Evolutionary conservation across 92 coral and sea anemone genomes (phyloP), one percentile per base, ranked within the genome.

Genomic region (Palythoa grandis): DNA sequence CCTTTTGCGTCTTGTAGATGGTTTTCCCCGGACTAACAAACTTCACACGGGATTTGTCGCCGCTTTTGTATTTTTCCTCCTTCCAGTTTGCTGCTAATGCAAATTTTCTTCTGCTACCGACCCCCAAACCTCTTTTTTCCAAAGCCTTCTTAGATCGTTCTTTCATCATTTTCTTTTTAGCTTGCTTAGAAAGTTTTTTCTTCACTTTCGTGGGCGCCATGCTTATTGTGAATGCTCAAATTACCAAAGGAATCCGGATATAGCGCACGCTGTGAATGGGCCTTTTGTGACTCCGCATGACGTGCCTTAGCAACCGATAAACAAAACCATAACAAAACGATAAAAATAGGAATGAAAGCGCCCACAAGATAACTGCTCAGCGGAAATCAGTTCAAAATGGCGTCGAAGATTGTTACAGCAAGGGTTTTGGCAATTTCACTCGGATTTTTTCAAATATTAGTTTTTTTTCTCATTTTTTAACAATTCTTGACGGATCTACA

Each of bases 71-170:
- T 71, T 50, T 53, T 83, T 83, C 76, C 74, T 66, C 57, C 87
- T 47, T 67, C 77, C 87, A 69, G 82, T 83, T 83, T 68, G 65
- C 56, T 13, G 14, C 76, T 38, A 83, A 22, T 25, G 74, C 61
- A 20, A 83, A 67, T 19, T 83, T 83, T 50, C 12, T 29, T 69
- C 58, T 68, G 37, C 79, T 40, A 0, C 87, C 67, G 53, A 20
- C 39, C 79, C 87, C 87, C 63, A 83, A 83, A 82, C 48, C 86
- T 82, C 86, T 29, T 70, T 65, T 70, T 39, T 66, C 86, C 72
- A 61, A 50, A 37, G 86, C 86, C 70, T 82, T 82, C 86, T 11
- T 35, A 3, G 80, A 76, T 37, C 80, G 58, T 13, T 76, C 58
- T 76, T 43, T 61, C 80, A 76, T 76, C 80, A 76, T 11, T 76